Evolutionary conservation across 2,797 vertebrate genomes (phyloP), one percentile per base, ranked within the genome.

Genomic region (Coregonus sp.): DNA sequence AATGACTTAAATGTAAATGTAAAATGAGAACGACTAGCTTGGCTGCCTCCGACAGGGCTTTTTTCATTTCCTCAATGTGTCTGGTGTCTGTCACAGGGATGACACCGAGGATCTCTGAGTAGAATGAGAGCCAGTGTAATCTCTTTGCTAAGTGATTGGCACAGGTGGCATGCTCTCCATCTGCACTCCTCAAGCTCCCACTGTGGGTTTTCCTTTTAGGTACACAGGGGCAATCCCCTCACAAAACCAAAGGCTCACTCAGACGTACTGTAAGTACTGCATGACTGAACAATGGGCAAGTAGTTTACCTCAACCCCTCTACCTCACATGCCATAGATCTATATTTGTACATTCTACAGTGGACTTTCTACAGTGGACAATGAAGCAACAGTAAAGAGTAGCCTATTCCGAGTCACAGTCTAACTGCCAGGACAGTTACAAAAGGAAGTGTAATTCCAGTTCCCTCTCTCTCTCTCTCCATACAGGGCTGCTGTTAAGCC

Each of bases 1-100:
- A 25, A 25, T 25, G 25, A 25, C 25, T 25, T 0, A 25, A 25
- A 25, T 25, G 25, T 25, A 25, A 25, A 25, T 25, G 25, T 25
- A 25, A 25, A 25, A 25, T 25, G 25, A 25, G 80, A 76, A 65
- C 70, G 79, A 80, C 81, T 84, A 67, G 83, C 81, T 75, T 81
- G 85, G 80, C 82, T 88, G 79, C 81, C 69, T 83, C 82, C 61
- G 33, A 70, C 77, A 79, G 52, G 25, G 73, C 72, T 76, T 59
- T 78, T 65, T 77, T 35, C 75, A 78, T 83, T 77, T 80, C 82
- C 76, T 84, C 79, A 74, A 52, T 81, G 83, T 85, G 83, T 84
- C 75, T 84, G 65, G 84, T 76, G 71, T 82, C 74, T 79, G 66
- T 52, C 47, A 29, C 69, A 70, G 37, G 69, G 47, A 52, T 5